Evolutionary conservation across 2,797 vertebrate species (phyloP), one percentile per base, ranked within the genome.

Genomic region (Pteronotus mesoamericanus): DNA sequence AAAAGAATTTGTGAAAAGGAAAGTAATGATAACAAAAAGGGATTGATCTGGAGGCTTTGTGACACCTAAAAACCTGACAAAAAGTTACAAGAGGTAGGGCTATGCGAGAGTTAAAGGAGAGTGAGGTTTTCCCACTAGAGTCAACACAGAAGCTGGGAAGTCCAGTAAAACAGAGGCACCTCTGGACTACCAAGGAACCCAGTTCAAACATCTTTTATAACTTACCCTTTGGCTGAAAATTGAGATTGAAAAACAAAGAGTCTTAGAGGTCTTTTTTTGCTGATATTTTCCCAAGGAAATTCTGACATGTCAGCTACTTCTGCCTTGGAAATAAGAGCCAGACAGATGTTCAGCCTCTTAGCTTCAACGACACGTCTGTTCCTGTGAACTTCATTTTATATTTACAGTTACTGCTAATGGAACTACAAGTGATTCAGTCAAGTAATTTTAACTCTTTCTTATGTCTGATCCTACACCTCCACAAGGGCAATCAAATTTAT

Each of bases 311-410:
- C 57, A 74, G 78, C 9, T 86, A 91, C 8, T 89, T 69, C 82
- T 84, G 51, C 22, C 74, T 71, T 83, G 21, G 86, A 86, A 91
- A 96, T 79, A 86, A 82, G 51, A 68, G 34, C 24, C 29, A 72
- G 69, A 55, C 22, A 74, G 5, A 72, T 72, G 48, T 48, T 71
- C 46, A 44, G 55, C 14, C 42, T 79, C 26, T 42, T 83, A 66
- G 48, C 15, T 93, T 92, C 48, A 83, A 42, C 55, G 26, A 86
- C 61, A 90, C 9, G 29, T 48, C 26, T 90, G n/a, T 61, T 87
- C 68, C 74, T 83, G 16, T 75, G 78, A 94, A 92, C 32, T 85
- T 94, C 72, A 86, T 72, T 89, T 92, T 89, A 83, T 72, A 18
- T 87, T 93, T 87, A 59, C 22, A 74, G 19, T 68, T 44, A 91